phyloP scores from a whole-genome alignment of 1,140 invertebrate genomes.

The Drosophila kurseongensis region DNA sequence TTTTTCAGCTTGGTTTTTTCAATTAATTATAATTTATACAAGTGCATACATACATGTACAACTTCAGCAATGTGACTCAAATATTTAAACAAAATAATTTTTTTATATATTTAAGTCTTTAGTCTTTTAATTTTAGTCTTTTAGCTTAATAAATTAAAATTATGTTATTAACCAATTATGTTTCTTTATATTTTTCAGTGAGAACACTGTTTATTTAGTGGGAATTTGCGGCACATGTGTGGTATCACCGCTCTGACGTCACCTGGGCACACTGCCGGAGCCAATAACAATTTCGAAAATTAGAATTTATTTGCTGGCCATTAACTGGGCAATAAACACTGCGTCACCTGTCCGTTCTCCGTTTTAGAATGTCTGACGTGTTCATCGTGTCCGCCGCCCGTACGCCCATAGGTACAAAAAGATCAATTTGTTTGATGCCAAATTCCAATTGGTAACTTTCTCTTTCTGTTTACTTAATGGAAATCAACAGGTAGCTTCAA shows the following conservation, averaged over 20 bases:
- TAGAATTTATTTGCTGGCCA: constrained; percentile 23
- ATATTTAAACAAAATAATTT: too few species aligned
- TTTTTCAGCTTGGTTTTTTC: too few species aligned
- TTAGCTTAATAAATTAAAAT: too few species aligned
- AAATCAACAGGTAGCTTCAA: constrained; percentile 87
- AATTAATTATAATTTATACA: too few species aligned
- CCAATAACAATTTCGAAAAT: constrained; percentile 42
- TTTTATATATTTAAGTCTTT: too few species aligned
- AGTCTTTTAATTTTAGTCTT: not conserved
- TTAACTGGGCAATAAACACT: constrained; percentile 7
- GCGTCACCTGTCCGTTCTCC: not conserved
- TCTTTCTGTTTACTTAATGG: constrained; percentile 38
- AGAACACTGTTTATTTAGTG: not conserved
- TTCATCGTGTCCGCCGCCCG: constrained; percentile 84
- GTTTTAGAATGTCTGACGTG: constrained; percentile 69
- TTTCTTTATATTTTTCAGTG: too few species aligned
- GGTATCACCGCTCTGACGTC: not conserved
- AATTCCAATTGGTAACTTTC: constrained; percentile 60
- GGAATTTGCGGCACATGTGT: not conserved
- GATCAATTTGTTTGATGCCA: constrained; percentile 8
- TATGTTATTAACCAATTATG: too few species aligned
- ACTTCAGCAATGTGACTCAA: too few species aligned
- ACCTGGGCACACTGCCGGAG: constrained; percentile 19
- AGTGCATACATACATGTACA: too few species aligned
- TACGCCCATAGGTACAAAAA: constrained; percentile 83